Conservation (phyloP, 2,888 invertebrate genomes). For the Spilarctia lutea region DNA sequence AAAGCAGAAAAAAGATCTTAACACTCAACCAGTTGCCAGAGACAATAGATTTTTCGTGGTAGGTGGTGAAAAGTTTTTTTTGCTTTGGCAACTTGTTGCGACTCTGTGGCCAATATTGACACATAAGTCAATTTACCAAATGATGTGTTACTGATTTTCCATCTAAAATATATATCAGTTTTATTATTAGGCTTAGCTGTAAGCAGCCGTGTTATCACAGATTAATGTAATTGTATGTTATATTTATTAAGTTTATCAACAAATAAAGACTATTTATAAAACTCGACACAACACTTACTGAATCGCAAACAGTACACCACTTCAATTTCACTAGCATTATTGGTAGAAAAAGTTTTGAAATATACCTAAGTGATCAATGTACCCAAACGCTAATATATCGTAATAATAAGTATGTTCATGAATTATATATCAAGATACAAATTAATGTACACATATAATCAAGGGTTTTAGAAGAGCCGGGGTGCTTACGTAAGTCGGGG, state of each 20-base stretch:
- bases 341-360: not conserved
- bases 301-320: not conserved
- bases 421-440: not conserved
- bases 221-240: not conserved
- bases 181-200: conserved; percentile 1
- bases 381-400: not conserved
- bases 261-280: not conserved
- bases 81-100: too few relatives aligned
- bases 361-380: not conserved
- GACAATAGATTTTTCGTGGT: too few relatives aligned
- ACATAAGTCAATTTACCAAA: not conserved
- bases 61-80: too few relatives aligned
- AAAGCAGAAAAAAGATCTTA: too few relatives aligned
- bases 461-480: conserved; percentile 2
- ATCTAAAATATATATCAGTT: not conserved
- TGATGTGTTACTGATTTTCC: not conserved
- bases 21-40: too few relatives aligned
- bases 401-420: not conserved
- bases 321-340: not conserved
- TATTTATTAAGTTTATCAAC: not conserved
- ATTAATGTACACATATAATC: not conserved
- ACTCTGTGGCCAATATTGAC: not conserved
- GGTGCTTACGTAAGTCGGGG: conserved; percentile 18
- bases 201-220: not conserved
- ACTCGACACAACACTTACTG: not conserved